These are phyloP conservation scores for Melieria picta DNA, from an alignment of 2,888 invertebrate genomes.

Conservation along the genomic window DNA sequence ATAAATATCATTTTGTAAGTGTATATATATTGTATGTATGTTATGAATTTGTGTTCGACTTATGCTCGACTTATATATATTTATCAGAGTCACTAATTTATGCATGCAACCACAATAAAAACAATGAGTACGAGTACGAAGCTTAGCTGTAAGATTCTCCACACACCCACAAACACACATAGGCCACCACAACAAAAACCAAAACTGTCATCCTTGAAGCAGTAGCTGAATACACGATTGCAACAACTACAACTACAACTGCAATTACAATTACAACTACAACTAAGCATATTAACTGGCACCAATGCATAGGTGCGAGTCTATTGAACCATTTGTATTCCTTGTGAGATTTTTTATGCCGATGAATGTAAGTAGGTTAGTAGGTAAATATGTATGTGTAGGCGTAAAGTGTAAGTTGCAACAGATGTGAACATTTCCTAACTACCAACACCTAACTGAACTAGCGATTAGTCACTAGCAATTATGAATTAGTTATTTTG, in stretches of 20 bases:
- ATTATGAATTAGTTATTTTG: background rate
- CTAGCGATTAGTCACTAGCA: background rate
- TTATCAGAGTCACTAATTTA: background rate
- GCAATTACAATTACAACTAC: background rate
- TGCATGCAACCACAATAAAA: conserved; percentile 16
- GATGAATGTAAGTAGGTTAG: too few species aligned
- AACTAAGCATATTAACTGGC: conserved; percentile 11
- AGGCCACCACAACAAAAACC: too few species aligned
- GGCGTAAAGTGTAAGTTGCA: background rate
- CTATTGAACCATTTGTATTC: too few species aligned
- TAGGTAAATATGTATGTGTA: too few species aligned
- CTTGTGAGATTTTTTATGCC: too few species aligned
- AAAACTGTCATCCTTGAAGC: too few species aligned
- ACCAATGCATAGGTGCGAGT: background rate
- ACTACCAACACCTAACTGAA: background rate
- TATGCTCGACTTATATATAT: too few species aligned
- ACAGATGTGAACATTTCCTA: background rate
- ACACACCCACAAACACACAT: too few species aligned
- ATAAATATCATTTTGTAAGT: too few species aligned
- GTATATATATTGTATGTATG: too few species aligned
- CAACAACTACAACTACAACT: too few species aligned
- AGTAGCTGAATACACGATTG: too few species aligned
- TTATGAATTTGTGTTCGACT: conserved; percentile 25
- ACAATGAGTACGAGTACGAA: conserved; percentile 20
- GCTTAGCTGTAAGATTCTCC: conserved; percentile 19